phyloP scores from a whole-genome alignment of 2,797 vertebrate species.

The Channa striata region DNA sequence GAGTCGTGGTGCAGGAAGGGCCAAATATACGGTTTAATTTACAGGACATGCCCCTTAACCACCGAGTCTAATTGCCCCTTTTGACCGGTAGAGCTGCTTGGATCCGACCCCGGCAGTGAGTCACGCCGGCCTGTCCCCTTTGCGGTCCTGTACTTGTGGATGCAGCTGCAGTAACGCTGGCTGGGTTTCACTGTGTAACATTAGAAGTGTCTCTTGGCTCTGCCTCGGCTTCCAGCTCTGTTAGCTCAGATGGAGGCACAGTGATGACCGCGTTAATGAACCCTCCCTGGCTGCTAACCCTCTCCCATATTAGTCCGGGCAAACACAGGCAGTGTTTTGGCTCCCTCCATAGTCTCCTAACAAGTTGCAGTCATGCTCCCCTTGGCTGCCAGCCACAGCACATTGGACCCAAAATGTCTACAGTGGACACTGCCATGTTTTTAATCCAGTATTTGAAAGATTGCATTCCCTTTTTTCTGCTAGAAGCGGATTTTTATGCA shows the following conservation, averaged over 20 bases:
- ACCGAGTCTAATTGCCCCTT: not conserved
- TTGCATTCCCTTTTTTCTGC: slow-evolving; percentile 18
- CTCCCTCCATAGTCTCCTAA: slow-evolving; percentile 55
- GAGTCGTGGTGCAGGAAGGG: too few relatives aligned
- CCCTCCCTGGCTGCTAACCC: slow-evolving; percentile 57
- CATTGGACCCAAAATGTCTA: slow-evolving; percentile 45
- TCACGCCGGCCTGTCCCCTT: not conserved
- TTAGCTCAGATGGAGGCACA: slow-evolving; percentile 49
- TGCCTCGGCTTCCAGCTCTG: slow-evolving; percentile 35
- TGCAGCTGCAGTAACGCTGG: slow-evolving; percentile 20
- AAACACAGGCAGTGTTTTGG: slow-evolving; percentile 66
- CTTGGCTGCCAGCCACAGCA: slow-evolving; percentile 48
- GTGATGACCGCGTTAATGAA: slow-evolving; percentile 55
- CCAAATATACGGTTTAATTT: too few relatives aligned
- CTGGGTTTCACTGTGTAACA: slow-evolving; percentile 1
- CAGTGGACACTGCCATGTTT: slow-evolving; percentile 23
- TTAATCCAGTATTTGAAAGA: slow-evolving; percentile 42
- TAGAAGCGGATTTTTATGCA: slow-evolving; percentile 27
- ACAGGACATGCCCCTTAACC: not conserved
- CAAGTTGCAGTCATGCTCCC: slow-evolving; percentile 54
- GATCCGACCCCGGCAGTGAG: not conserved
- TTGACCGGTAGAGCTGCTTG: not conserved
- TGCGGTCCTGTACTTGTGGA: not conserved
- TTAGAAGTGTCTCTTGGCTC: slow-evolving; percentile 40
- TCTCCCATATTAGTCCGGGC: slow-evolving; percentile 52